Evolutionary conservation across 2,113 vertebrate genomes (phyloP), one percentile per base, ranked within the genome.

Genomic region (Xiphophorus hellerii): DNA sequence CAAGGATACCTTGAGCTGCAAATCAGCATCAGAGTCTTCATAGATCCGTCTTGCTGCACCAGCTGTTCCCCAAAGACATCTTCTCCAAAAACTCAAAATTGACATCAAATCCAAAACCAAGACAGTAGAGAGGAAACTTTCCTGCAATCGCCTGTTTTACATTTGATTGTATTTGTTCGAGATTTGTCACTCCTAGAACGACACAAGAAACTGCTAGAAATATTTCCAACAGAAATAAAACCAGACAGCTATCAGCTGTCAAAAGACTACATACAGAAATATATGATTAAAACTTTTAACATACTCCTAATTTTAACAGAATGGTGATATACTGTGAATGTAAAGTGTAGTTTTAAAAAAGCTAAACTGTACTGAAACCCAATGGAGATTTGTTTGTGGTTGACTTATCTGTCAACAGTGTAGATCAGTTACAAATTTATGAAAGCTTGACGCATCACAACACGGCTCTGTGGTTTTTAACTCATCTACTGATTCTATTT

Each of bases 81-180:
- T 93, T 93, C 77, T 96, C 90, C 78, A 96, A 92, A 90, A 96
- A 96, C 35, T 90, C 92, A 79, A 95, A 96, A 72, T 96, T 93
- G 27, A 96, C 92, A 48, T 96, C 90, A 17, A 90, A 93, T 62
- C 96, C 96, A 44, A 97, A 97, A 44, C 96, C 96, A 42, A 97
- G 93, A 73, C 95, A 96, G 88, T 96, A 96, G 63, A 97, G 95
- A 0, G 95, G 95, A 73, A 95, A 96, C 77, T 88, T 94, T 30
- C 80, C 91, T 28, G 51, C 64, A n/a, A 96, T 95, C 66, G 92
- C 94, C 0, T 58, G 1, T 82, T 69, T 95, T 42, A 95, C 78
- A 20, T 96, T 96, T 62, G 84, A 71, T 48, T 94, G 94, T 39
- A 97, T 97, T 22, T 3, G 15, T 30, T 78, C 54, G 13, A 74